Base-by-base conservation (phyloP, 2,113 vertebrate species). In the Mirza zaza region DNA sequence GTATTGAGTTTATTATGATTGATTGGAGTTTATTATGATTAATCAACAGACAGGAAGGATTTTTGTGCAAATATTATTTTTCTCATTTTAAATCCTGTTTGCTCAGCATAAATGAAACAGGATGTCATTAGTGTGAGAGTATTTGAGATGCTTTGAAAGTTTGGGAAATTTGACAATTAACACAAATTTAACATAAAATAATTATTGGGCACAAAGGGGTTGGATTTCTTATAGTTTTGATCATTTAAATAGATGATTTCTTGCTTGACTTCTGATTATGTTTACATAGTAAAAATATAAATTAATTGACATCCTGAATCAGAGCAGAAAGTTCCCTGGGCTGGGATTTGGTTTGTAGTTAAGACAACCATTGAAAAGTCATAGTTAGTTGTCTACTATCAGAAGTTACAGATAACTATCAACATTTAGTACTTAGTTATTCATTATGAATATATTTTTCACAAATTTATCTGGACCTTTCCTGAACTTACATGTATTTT, bases 31-130 rank as follows among this genome's bases (percentile, higher is more conserved):
- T 76, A 48, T 95, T 86, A 34, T 90, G 96, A 95, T 95, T 98
- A 97, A 97, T 98, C 98, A 98, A 93, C 96, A 98, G 88, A 83
- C 94, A 97, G 92, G 97, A 97, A 95, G 94, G 88, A 65, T 95
- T 97, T 97, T 96, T 98, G 73, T 95, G 95, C 96, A 98, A 98
- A 97, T 97, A 97, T 95, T 97, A 97, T 97, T 93, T 97, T 98
- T 96, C 91, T 97, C 39, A 96, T 95, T 92, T 95, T 97, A 92
- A 98, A 97, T 98, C 87, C 92, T 97, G 95, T 98, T 98, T 97
- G 95, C 77, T 98, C 90, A 97, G 98, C 97, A 93, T 98, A 96
- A 95, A 88, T 86, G 93, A 97, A 85, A 0, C 0, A 95, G 95
- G 97, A 90, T 97, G 94, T 98, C 97, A 97, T 98, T 97, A 96